Evolutionary conservation across 2,113 vertebrate genomes (phyloP).

Genomic region (Sterrhoptilus dennistouni): DNA sequence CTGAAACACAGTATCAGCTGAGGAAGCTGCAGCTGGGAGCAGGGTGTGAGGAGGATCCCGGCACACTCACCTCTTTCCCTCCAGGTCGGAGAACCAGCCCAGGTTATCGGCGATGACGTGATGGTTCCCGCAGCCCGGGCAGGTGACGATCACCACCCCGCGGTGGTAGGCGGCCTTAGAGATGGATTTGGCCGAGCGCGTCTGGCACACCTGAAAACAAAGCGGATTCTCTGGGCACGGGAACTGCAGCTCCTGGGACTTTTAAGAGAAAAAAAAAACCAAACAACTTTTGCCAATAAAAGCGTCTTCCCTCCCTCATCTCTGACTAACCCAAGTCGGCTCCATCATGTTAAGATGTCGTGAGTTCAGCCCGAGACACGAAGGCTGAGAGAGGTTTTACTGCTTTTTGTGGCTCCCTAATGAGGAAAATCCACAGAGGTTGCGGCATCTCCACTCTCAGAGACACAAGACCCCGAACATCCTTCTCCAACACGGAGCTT

Average conservation of each 20-base stretch:
- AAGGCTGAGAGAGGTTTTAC: neutral
- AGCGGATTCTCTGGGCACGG: rapidly evolving
- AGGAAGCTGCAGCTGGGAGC: neutral
- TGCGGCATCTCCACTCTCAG: neutral
- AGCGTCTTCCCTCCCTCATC: neutral
- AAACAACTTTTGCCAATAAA: rapidly evolving
- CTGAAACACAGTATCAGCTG: rapidly evolving
- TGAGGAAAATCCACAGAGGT: rapidly evolving
- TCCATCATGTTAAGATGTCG: neutral
- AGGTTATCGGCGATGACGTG: slow-evolving; percentile 95
- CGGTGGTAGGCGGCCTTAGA: slow-evolving; percentile 88
- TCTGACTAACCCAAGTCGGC: rapidly evolving
- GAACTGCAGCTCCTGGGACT: rapidly evolving
- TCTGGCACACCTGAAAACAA: slow-evolving; percentile 83
- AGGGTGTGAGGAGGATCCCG: neutral
- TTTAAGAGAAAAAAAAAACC: rapidly evolving
- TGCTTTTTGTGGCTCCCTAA: neutral
- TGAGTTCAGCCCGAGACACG: neutral
- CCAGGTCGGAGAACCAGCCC: slow-evolving; percentile 91
- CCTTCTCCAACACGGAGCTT: neutral
- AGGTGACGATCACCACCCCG: slow-evolving; percentile 91
- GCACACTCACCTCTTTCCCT: slow-evolving; percentile 75
- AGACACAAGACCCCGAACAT: neutral
- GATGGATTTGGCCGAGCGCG: slow-evolving; percentile 83
- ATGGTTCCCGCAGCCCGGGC: slow-evolving; percentile 86